Evolutionary conservation across 2,113 vertebrate species (phyloP).

Genomic region (Piliocolobus tephrosceles): DNA sequence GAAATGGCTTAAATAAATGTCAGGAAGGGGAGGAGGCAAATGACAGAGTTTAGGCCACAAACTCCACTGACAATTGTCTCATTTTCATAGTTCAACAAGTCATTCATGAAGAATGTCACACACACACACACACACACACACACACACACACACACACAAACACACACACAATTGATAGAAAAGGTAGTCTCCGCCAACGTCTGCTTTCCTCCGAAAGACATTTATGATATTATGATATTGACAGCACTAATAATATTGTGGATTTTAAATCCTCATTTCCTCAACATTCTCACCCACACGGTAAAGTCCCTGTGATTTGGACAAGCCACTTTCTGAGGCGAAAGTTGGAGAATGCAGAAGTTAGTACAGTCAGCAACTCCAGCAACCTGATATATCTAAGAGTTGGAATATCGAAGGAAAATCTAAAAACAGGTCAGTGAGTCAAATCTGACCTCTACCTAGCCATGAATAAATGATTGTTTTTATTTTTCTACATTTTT

Average conservation of each 20-base stretch:
- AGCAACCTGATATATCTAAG: background rate
- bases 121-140: background rate
- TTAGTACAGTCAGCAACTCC: background rate
- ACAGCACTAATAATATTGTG: background rate
- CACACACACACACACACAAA: constrained; percentile 35
- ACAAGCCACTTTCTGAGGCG: background rate
- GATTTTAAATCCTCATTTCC: constrained; percentile 25
- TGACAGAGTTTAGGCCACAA: background rate
- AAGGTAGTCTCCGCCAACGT: background rate
- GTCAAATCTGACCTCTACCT: background rate
- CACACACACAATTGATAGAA: background rate
- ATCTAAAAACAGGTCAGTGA: background rate
- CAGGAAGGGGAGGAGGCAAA: background rate
- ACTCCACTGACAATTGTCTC: background rate
- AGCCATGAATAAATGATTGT: background rate
- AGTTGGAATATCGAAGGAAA: background rate
- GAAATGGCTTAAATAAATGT: background rate
- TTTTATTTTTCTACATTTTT: background rate
- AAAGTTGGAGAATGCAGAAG: background rate
- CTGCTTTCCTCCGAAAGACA: background rate
- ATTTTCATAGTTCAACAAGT: constrained; percentile 41
- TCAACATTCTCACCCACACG: background rate
- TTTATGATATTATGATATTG: background rate
- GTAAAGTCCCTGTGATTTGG: background rate
- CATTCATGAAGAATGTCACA: background rate